These are phyloP conservation scores for Podarcis siculus DNA, from an alignment of 2,797 vertebrate genomes.

Conservation along the genomic window DNA sequence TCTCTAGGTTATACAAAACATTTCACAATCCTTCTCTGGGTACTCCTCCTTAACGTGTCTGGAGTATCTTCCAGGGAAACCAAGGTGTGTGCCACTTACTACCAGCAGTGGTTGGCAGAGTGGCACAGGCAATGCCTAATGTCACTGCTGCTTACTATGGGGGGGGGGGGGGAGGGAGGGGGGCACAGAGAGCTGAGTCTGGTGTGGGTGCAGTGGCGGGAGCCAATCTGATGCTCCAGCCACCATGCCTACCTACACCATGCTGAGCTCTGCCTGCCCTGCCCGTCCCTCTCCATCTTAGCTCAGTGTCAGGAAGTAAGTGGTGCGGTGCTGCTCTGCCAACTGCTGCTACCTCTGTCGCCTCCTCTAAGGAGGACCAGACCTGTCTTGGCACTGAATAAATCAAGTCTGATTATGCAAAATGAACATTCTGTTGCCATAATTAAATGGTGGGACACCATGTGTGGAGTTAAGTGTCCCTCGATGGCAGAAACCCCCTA, in stretches of 20 bases:
- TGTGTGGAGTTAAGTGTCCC: neutral
- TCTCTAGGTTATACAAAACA: neutral
- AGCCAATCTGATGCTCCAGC: too few relatives aligned
- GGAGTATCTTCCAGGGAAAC: neutral
- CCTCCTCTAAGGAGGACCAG: neutral
- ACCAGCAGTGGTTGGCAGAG: too few relatives aligned
- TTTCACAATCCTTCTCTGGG: neutral
- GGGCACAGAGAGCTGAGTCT: too few relatives aligned
- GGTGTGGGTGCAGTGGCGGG: too few relatives aligned
- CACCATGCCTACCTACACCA: too few relatives aligned
- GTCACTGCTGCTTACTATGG: too few relatives aligned
- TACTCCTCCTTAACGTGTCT: neutral
- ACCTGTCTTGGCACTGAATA: neutral
- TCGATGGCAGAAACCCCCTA: neutral
- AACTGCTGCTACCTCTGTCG: neutral
- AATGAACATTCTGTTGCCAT: constrained; percentile 11
- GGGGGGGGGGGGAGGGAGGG: too few relatives aligned
- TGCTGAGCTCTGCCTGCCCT: too few relatives aligned
- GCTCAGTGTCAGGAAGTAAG: too few relatives aligned
- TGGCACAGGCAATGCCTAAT: too few relatives aligned
- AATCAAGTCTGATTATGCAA: constrained; percentile 1
- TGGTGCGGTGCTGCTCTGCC: too few relatives aligned
- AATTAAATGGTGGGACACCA: neutral
- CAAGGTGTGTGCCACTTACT: constrained; percentile 13
- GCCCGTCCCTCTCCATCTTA: too few relatives aligned